Percentiles rank a stretch among this genome's conserved stretches.
Conservation (phyloP, 2,113 vertebrate species). For the Heptranchias perlo region DNA sequence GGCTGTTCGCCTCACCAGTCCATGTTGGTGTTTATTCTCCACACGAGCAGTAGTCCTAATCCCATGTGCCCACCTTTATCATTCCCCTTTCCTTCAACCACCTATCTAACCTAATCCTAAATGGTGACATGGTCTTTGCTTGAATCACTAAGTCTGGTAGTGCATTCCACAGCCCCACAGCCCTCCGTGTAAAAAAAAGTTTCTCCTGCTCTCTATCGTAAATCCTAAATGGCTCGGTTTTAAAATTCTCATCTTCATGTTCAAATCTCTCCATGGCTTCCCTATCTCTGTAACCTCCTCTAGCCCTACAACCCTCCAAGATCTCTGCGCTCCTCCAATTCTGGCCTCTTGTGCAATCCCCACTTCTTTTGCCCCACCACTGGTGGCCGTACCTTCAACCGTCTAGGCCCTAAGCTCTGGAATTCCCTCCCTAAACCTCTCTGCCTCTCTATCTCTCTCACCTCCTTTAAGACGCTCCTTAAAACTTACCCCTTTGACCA, state of each 20-base stretch:
- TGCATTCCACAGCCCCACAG: not conserved
- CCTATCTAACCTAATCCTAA: not conserved
- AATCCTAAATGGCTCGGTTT: not conserved
- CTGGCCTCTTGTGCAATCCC: not conserved
- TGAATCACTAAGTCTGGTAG: not conserved
- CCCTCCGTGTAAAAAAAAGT: not conserved
- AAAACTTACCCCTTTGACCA: not conserved
- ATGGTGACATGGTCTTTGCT: not conserved
- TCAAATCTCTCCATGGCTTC: not conserved
- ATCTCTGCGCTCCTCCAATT: not conserved
- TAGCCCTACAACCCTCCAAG: not conserved
- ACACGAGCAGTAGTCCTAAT: not conserved
- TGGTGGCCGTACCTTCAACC: not conserved
- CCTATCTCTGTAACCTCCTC: not conserved
- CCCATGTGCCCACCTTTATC: not conserved
- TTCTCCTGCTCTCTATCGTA: not conserved
- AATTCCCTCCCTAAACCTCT: not conserved
- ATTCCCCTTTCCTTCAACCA: not conserved
- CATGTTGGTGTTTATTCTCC: not conserved
- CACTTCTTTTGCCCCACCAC: not conserved
- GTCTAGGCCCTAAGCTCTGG: not conserved
- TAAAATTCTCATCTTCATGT: not conserved
- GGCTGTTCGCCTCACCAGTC: not conserved
- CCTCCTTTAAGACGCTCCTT: not conserved
- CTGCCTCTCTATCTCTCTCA: not conserved